phyloP scores from a whole-genome alignment of 2,113 vertebrate genomes.

The Pygathrix nemaeus region DNA sequence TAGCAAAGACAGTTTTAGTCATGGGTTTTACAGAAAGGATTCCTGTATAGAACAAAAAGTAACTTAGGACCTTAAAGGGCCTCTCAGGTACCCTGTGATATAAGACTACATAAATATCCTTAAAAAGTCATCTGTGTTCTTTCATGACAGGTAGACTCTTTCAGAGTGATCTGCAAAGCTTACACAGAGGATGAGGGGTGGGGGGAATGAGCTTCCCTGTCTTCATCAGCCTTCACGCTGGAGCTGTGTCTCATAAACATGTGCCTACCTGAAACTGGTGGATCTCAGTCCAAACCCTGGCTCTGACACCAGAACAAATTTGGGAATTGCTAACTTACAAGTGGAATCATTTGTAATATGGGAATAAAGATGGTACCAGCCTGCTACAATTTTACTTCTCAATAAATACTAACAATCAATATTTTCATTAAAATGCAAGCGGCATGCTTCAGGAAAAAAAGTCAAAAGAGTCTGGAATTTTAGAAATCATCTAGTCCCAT shows the following conservation, averaged over 20 bases:
- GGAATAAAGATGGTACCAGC: not conserved
- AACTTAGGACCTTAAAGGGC: not conserved
- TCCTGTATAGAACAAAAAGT: not conserved
- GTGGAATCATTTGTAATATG: not conserved
- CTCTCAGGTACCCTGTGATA: not conserved
- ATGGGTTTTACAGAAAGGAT: not conserved
- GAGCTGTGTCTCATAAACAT: not conserved
- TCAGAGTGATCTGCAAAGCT: not conserved
- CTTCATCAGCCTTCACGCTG: not conserved
- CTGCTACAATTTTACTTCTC: not conserved
- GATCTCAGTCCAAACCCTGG: not conserved
- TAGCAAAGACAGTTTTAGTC: not conserved
- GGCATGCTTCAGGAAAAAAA: not conserved
- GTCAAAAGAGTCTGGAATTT: not conserved
- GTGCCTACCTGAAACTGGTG: not conserved
- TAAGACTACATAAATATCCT: not conserved
- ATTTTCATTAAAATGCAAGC: not conserved
- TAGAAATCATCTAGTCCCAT: not conserved
- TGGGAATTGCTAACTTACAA: not conserved
- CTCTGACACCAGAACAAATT: not conserved
- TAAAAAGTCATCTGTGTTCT: not conserved
- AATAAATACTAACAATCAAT: not conserved
- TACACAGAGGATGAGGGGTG: rapidly evolving
- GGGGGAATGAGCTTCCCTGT: not conserved
- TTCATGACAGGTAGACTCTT: not conserved